Base-by-base conservation (phyloP, 2,888 invertebrate species). In the Pachymerium ferrugineum region DNA sequence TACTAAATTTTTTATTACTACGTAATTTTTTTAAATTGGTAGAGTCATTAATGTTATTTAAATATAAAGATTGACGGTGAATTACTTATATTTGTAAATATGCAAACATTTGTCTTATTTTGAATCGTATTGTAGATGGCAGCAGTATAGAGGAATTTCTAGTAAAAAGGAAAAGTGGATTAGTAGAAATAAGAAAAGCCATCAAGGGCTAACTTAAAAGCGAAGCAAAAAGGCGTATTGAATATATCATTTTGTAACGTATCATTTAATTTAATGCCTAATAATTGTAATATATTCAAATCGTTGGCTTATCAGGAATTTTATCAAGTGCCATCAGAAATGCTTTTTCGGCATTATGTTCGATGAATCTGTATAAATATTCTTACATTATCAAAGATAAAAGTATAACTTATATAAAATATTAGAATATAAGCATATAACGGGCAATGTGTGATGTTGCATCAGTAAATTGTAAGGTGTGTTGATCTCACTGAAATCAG, bases 301-400 rank as follows among this genome's bases (percentile, higher is more conserved):
- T 62, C 28, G 12, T 22, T 62, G 62, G 62, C 62, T 62, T 62
- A 62, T 62, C 62, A 62, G 62, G 62, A 62, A 62, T 28, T n/a
- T 62, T 28, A 54, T 54, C 28, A 62, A 62, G 62, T 62, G 62
- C 62, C 62, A 62, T 62, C 62, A 62, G 62, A 62, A 28, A 62
- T 62, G 62, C 62, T 62, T 62, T 62, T 62, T 62, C n/a, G 62
- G 62, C 62, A 62, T 62, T 62, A 62, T 25, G 62, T 62, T 62
- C 62, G n/a, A 62, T 62, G 28, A 62, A 28, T 62, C 8, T 62
- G 62, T 62, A 62, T 62, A 25, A 38, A 62, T 62, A 62, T 62
- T 62, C n/a, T n/a, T 62, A 62, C 62, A 62, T 62, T 62, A 38
- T 38, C n/a, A 38, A 38, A 16, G 47, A 62, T 10, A 28, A n/a